Base-by-base conservation (phyloP, 2,888 invertebrate species). In the Xestia c-nigrum region DNA sequence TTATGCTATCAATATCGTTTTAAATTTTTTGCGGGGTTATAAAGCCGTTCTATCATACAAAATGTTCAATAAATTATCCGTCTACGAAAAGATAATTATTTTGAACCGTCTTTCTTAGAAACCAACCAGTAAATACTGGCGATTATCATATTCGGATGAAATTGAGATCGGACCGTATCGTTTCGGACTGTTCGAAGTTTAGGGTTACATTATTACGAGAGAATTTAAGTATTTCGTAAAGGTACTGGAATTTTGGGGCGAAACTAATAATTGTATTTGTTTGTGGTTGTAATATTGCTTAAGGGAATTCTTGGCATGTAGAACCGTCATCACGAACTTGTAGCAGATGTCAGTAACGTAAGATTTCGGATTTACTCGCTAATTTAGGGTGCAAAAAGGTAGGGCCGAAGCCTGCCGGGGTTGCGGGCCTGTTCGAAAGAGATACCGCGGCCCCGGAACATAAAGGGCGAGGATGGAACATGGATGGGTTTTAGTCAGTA, bases 181-280 rank as follows among this genome's bases (percentile, higher is more conserved):
- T 40, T 46, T 31, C 52, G 59, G 67, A 65, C 67, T 69, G 72
- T 43, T 70, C 66, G 72, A 87, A 85, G 78, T 87, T 87, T 84
- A 12, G 79, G 76, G 70, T 80, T 80, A 72, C 59, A 52, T 63
- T 80, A 80, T 80, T 81, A 81, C 7, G 43, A 43, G 46, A 43
- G 50, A 55, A 57, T 46, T 74, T 38, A 59, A 64, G 66, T 73
- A 64, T 80, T 82, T 76, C 5, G 46, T 64, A 78, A 74, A 72
- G 52, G 74, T 61, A 74, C 61, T 70, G 55, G 10, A 57, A 68
- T 80, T 74, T 57, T 14, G 59, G 61, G 5, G 9, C 55, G 24
- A 76, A 71, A 76, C 65, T 70, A 63, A 59, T 81, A 57, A 59
- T 40, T 7, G 40, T 70, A 66, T 70, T 74, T 74, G 47, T 61